Percentiles rank a stretch among this genome's conserved stretches.
phyloP scores from a whole-genome alignment of 2,113 vertebrate genomes.

The Panthera tigris region DNA sequence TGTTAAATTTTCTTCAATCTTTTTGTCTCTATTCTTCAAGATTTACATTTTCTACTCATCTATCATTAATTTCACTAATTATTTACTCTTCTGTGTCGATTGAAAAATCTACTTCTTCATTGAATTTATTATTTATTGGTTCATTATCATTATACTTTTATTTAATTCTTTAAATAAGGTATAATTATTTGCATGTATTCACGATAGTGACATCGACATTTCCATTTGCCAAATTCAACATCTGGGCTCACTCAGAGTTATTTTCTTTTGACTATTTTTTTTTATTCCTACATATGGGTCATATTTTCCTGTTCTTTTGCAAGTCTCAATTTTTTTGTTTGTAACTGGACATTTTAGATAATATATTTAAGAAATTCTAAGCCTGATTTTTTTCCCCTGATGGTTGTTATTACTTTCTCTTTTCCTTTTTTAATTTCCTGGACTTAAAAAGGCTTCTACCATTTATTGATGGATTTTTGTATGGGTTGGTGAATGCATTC shows the following conservation, averaged over 20 bases:
- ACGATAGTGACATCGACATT: not conserved
- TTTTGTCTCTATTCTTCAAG: not conserved
- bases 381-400: not conserved
- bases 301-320: not conserved
- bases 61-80: not conserved
- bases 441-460: not conserved
- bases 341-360: not conserved
- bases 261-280: not conserved
- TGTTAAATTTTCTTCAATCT: not conserved
- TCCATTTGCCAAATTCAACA: not conserved
- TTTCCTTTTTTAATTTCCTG: not conserved
- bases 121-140: not conserved
- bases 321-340: not conserved
- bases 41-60: not conserved
- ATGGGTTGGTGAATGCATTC: not conserved
- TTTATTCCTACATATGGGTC: not conserved
- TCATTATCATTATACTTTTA: not conserved
- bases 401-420: not conserved
- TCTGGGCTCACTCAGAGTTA: not conserved
- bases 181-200: not conserved
- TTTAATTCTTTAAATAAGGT: not conserved
- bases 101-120: not conserved
- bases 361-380: not conserved
- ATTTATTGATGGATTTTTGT: not conserved
- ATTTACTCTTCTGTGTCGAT: not conserved